These are phyloP conservation scores for Phocides pigmalion DNA, from an alignment of 1,140 invertebrate species.

Conservation along the genomic window DNA sequence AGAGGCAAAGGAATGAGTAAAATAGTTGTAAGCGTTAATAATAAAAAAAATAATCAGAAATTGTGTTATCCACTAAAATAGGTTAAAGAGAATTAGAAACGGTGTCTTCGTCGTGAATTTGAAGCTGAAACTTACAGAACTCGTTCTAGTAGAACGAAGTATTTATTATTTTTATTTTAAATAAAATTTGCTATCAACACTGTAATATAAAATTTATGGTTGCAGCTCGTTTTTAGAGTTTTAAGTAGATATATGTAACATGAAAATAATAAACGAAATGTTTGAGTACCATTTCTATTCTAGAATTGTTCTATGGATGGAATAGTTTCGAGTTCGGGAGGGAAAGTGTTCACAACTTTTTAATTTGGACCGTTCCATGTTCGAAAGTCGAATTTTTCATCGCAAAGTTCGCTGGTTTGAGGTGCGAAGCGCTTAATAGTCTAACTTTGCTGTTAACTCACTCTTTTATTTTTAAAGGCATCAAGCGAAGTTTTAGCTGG, in stretches of 20 bases:
- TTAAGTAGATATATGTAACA: not conserved
- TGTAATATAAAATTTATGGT: too few relatives aligned
- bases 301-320: constrained; percentile 16
- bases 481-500: constrained; percentile 26
- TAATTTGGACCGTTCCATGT: constrained; percentile 69
- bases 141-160: too few relatives aligned
- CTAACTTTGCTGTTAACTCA: constrained; percentile 44
- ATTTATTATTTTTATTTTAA: too few relatives aligned
- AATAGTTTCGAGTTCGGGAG: constrained; percentile 71
- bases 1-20: too few relatives aligned
- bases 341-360: constrained; percentile 76
- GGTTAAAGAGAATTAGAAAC: too few relatives aligned
- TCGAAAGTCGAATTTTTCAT: constrained; percentile 69
- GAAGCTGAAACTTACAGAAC: too few relatives aligned
- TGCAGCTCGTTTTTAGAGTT: too few relatives aligned
- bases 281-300: not conserved
- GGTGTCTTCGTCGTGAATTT: too few relatives aligned
- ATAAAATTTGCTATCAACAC: too few relatives aligned
- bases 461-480: constrained; percentile 28
- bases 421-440: constrained; percentile 57
- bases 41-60: too few relatives aligned
- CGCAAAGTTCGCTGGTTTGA: constrained; percentile 48
- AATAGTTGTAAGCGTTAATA: too few relatives aligned
- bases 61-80: too few relatives aligned
- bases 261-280: not conserved